Percentiles rank a stretch among this genome's conserved stretches.
Conservation (phyloP, 2,888 invertebrate species). For the Thereva unica region DNA sequence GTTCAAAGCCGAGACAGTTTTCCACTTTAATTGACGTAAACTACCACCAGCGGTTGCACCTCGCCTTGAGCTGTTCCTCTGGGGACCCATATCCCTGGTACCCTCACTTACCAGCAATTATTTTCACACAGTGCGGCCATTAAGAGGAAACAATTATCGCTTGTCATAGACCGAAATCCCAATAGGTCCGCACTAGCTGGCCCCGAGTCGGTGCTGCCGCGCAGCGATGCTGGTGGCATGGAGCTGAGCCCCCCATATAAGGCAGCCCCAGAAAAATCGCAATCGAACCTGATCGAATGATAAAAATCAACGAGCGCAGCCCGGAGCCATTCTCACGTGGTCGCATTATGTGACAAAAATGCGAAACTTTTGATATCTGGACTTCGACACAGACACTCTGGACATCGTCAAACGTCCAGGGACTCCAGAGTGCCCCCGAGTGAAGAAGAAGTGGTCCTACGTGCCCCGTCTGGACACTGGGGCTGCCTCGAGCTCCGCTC, state of each 20-base stretch:
- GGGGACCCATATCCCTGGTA: constrained; percentile 10
- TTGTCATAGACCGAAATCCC: constrained; percentile 32
- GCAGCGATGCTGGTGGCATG: constrained; percentile 21
- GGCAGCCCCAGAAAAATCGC: constrained; percentile 35
- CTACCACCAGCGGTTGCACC: background rate
- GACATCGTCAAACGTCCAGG: background rate
- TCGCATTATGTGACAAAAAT: constrained; percentile 35
- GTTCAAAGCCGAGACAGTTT: constrained; percentile 25
- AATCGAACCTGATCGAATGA: constrained; percentile 28
- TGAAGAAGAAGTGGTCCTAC: too few species aligned
- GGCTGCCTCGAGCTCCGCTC: background rate
- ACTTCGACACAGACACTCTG: constrained; percentile 17
- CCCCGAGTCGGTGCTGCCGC: background rate
- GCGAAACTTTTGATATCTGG: constrained; percentile 35
- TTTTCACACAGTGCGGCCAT: constrained; percentile 36
- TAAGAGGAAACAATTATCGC: constrained; percentile 38
- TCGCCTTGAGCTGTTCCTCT: constrained; percentile 6
- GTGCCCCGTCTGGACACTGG: constrained; percentile 13
- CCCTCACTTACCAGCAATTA: constrained; percentile 30
- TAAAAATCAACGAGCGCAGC: constrained; percentile 21
- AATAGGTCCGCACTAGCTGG: constrained; percentile 5
- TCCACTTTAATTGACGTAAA: constrained; percentile 28
- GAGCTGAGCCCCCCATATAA: constrained; percentile 3
- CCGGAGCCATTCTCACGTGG: constrained; percentile 34
- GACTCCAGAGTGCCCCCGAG: too few species aligned